Evolutionary conservation across 2,797 vertebrate species (phyloP).

Genomic region (Pagetopsis macropterus): DNA sequence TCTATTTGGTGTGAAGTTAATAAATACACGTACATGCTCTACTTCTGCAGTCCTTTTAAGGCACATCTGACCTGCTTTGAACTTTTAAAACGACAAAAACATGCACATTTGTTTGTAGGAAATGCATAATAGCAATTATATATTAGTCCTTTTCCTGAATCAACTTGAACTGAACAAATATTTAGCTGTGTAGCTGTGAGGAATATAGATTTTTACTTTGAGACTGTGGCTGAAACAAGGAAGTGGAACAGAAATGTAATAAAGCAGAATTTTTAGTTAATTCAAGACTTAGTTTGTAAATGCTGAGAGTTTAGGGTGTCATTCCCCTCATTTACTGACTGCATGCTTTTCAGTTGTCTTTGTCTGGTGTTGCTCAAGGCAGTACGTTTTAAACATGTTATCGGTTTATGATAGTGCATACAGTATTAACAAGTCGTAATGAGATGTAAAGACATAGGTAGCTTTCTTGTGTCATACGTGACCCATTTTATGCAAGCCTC

Average conservation of each 20-base stretch:
- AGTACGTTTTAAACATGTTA: neutral
- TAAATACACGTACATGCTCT: slow-evolving; percentile 14
- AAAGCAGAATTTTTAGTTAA: neutral
- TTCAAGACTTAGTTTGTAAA: neutral
- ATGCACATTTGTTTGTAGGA: slow-evolving; percentile 12
- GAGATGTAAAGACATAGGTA: slow-evolving; percentile 1
- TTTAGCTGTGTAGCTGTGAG: slow-evolving; percentile 6
- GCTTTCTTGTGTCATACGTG: neutral
- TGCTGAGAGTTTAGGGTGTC: neutral
- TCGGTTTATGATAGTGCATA: neutral
- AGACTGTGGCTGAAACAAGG: slow-evolving; percentile 10
- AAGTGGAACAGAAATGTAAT: slow-evolving; percentile 6
- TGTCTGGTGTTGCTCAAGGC: slow-evolving; percentile 9
- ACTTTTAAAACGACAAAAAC: neutral
- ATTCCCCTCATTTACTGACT: neutral
- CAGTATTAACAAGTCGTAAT: slow-evolving; percentile 21
- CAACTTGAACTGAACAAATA: slow-evolving; percentile 19
- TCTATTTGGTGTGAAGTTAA: slow-evolving; percentile 47
- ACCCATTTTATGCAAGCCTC: slow-evolving; percentile 23
- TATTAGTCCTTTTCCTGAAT: slow-evolving; percentile 12
- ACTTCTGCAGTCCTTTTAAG: slow-evolving; percentile 16
- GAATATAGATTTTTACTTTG: neutral
- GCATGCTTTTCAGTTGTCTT: slow-evolving; percentile 11
- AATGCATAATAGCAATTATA: neutral
- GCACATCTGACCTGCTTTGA: slow-evolving; percentile 26